Conservation (phyloP, 1,140 invertebrate species). For the Uloborus diversus region DNA sequence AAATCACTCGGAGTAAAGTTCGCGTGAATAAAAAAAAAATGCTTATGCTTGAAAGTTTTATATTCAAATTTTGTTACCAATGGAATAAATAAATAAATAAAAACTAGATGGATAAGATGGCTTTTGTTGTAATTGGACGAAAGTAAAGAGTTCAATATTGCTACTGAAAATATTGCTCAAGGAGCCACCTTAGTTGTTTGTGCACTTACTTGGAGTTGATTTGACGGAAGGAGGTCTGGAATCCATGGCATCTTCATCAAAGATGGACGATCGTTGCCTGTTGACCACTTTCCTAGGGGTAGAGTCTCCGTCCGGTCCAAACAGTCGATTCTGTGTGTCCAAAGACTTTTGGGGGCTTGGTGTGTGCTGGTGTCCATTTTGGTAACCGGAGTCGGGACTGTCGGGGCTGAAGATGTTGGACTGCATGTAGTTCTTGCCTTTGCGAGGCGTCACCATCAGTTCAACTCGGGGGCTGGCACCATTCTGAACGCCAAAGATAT, state of each 20-base stretch:
- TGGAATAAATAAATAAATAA: no score
- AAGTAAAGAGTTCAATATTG: no score
- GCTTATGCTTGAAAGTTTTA: no score
- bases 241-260: slow-evolving; percentile 42
- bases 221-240: slow-evolving; percentile 11
- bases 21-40: no score
- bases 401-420: slow-evolving; percentile 42
- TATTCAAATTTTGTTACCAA: no score
- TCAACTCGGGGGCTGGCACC: slow-evolving; percentile 50
- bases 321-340: slow-evolving; percentile 40
- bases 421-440: slow-evolving; percentile 45
- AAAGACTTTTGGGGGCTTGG: not conserved
- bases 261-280: slow-evolving; percentile 55
- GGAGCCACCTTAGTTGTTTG: no score
- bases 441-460: slow-evolving; percentile 32
- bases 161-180: no score
- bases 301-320: slow-evolving; percentile 27
- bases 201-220: slow-evolving; percentile 48
- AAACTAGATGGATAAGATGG: no score
- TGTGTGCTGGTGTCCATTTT: not conserved
- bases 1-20: no score
- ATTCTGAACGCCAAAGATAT: slow-evolving; percentile 70
- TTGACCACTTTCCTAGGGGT: slow-evolving; percentile 55
- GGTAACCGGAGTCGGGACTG: not conserved
- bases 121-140: no score